Conservation (phyloP, 2,113 vertebrate genomes). For the Ptyas mucosa region DNA sequence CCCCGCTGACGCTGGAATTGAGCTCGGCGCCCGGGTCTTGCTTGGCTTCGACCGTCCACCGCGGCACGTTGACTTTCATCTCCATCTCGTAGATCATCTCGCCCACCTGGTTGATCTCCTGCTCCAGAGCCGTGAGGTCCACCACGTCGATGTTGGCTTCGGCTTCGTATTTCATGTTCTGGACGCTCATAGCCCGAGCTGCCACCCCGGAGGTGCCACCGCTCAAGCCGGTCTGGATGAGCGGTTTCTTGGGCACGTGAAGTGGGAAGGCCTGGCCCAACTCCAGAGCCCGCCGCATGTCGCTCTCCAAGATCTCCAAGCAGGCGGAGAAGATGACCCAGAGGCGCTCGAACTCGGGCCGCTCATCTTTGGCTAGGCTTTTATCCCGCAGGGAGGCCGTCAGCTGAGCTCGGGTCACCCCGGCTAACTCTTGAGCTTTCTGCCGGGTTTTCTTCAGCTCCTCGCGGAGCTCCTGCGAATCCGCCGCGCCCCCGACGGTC, state of each 20-base stretch:
- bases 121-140: constrained; percentile 84
- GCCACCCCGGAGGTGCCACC: constrained; percentile 84
- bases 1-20: constrained; percentile 80
- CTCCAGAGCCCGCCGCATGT: constrained; percentile 90
- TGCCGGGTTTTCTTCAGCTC: constrained; percentile 89
- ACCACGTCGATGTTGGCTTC: constrained; percentile 84
- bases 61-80: constrained; percentile 96
- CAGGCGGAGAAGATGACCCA: constrained; percentile 97
- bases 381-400: constrained; percentile 85
- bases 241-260: constrained; percentile 83
- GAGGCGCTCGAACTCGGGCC: constrained; percentile 88
- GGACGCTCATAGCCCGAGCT: constrained; percentile 86
- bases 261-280: constrained; percentile 90
- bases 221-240: constrained; percentile 91
- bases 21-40: constrained; percentile 90
- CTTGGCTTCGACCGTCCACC: constrained; percentile 94
- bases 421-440: constrained; percentile 90
- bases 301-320: constrained; percentile 92
- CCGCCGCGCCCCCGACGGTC: constrained; percentile 90
- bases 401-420: constrained; percentile 81
- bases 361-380: constrained; percentile 81
- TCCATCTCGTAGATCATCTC: constrained; percentile 98
- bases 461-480: constrained; percentile 90
- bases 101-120: constrained; percentile 86
- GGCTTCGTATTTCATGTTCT: constrained; percentile 89